Conservation (phyloP, 2,797 vertebrate species). For the Lagocephalus sceleratus region DNA sequence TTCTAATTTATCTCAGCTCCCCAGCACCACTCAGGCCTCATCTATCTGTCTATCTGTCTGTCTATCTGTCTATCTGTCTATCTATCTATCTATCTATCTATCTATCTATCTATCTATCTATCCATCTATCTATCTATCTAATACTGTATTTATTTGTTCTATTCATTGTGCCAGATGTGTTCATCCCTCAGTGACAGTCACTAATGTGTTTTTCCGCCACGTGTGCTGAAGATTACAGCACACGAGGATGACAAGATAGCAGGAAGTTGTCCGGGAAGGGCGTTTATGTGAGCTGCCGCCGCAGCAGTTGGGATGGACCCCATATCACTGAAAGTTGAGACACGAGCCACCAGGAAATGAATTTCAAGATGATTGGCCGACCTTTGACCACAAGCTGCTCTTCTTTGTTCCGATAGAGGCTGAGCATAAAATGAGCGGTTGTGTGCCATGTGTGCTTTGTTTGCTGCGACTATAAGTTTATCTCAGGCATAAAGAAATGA, state of each 20-base stretch:
- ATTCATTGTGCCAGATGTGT: constrained; percentile 50
- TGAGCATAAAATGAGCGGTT: background rate
- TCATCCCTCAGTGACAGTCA: constrained; percentile 21
- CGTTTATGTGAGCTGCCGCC: constrained; percentile 13
- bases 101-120: background rate
- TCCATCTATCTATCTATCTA: constrained; percentile 12
- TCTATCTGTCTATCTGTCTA: constrained; percentile 2
- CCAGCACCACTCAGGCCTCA: constrained; percentile 3
- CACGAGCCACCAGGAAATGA: constrained; percentile 41
- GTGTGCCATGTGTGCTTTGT: constrained; percentile 1
- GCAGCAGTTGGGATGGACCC: constrained; percentile 20
- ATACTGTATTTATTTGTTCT: constrained; percentile 28
- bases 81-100: constrained; percentile 9
- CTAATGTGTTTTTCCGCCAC: constrained; percentile 43
- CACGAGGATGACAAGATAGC: constrained; percentile 24
- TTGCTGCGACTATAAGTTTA: background rate
- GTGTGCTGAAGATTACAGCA: constrained; percentile 42
- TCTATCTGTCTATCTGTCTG: constrained; percentile 18
- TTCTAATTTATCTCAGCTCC: constrained; percentile 40
- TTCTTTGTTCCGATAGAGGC: constrained; percentile 18
- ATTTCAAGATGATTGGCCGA: constrained; percentile 25
- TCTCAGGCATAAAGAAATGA: background rate
- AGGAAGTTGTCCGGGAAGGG: constrained; percentile 44
- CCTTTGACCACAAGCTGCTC: constrained; percentile 23
- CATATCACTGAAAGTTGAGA: constrained; percentile 35